Evolutionary conservation across 64 coral and sea anemone genomes (phyloP).

Genomic region (Stichodactyla helianthus): DNA sequence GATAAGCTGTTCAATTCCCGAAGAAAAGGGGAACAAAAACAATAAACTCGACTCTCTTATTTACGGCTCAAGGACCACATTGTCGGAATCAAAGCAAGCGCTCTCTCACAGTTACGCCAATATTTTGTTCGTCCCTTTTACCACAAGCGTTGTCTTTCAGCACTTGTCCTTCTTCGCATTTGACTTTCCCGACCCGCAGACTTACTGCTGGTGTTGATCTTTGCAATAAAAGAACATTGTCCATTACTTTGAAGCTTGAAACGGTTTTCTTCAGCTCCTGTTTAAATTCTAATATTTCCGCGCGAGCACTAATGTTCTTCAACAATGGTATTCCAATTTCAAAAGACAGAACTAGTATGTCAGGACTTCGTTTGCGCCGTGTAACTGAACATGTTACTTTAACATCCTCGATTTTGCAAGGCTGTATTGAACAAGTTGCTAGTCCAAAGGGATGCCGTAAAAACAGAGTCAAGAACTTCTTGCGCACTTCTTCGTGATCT

Average conservation of each 20-base stretch:
- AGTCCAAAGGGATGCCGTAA: background rate
- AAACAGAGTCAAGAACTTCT: background rate
- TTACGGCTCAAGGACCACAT: too few relatives aligned
- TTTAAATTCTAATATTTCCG: background rate
- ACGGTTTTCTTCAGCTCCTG: background rate
- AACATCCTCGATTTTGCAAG: background rate
- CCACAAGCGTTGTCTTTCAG: background rate
- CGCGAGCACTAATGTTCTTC: background rate
- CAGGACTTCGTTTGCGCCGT: background rate
- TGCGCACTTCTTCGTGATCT: background rate
- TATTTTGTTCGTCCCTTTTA: background rate
- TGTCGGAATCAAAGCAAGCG: too few relatives aligned
- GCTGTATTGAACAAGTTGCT: background rate
- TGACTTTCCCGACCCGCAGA: background rate
- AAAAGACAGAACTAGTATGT: background rate
- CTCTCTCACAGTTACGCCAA: too few relatives aligned
- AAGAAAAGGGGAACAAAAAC: too few relatives aligned
- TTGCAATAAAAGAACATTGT: background rate
- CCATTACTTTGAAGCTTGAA: background rate
- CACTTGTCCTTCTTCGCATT: background rate
- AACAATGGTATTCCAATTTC: slow-evolving; percentile 1
- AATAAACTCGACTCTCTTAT: too few relatives aligned
- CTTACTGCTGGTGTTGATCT: background rate
- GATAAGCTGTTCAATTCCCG: too few relatives aligned
- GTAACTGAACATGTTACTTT: background rate